These are phyloP conservation scores for Ceuthmochares aereus DNA, from an alignment of 2,113 vertebrate species.

Conservation along the genomic window DNA sequence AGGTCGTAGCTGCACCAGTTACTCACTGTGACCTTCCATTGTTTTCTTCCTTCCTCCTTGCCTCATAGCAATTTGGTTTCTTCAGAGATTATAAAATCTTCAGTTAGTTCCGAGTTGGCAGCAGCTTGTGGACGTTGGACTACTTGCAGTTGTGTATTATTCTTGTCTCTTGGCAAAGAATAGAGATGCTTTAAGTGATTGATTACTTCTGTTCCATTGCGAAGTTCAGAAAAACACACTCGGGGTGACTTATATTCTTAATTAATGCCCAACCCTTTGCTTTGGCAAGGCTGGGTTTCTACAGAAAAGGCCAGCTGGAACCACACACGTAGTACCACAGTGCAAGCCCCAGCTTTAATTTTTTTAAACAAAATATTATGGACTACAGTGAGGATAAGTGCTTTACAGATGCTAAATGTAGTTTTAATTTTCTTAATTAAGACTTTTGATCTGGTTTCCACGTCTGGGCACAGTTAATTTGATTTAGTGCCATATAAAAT, in stretches of 20 bases:
- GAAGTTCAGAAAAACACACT: background rate
- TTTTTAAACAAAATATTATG: background rate
- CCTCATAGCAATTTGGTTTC: background rate
- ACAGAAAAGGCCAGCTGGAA: background rate
- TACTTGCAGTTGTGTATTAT: background rate
- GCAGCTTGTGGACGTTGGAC: background rate
- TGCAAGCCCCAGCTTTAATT: background rate
- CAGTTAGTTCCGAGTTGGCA: background rate
- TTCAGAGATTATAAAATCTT: background rate
- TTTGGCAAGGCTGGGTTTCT: background rate
- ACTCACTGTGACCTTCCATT: background rate
- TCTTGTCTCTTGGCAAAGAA: background rate
- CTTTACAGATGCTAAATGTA: background rate
- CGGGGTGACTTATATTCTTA: background rate
- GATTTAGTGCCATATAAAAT: background rate
- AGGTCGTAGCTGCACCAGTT: background rate
- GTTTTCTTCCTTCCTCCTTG: background rate
- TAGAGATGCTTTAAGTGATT: background rate
- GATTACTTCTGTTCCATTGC: background rate
- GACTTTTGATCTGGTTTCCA: background rate
- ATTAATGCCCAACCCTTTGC: background rate
- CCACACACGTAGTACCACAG: background rate
- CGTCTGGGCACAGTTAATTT: background rate
- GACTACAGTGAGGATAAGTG: background rate
- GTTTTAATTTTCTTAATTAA: background rate